Percentiles rank a stretch among this genome's conserved stretches.
Evolutionary conservation across 2,113 vertebrate species (phyloP).

Genomic region (Heteronetta atricapilla): DNA sequence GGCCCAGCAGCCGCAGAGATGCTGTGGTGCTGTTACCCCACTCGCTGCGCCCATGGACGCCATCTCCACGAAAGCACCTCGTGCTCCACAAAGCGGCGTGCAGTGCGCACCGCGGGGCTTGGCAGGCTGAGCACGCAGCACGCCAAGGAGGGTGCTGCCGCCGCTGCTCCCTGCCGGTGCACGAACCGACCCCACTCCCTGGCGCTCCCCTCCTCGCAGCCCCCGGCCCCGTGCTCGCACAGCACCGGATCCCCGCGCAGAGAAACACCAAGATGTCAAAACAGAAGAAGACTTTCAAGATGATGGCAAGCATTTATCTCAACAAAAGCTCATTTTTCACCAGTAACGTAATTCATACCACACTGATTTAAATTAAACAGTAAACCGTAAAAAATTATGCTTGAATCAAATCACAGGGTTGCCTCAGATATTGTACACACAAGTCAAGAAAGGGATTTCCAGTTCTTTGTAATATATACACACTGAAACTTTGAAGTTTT

Average conservation of each 20-base stretch:
- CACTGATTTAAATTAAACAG: conserved; percentile 37
- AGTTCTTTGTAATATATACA: neutral
- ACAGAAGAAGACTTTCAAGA: neutral
- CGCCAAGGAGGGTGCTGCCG: neutral
- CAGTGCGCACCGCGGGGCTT: too few species aligned
- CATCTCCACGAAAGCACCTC: too few species aligned
- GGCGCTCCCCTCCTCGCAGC: fast-evolving
- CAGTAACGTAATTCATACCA: neutral
- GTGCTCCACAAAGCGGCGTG: too few species aligned
- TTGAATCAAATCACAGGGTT: neutral
- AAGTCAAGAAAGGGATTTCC: neutral
- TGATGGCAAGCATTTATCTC: neutral
- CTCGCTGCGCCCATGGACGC: too few species aligned
- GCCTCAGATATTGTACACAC: neutral
- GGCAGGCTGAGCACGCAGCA: neutral
- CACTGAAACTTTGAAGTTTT: neutral
- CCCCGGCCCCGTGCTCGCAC: neutral
- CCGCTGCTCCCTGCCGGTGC: fast-evolving
- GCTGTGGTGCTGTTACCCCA: too few species aligned
- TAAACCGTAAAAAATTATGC: neutral
- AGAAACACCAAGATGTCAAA: neutral
- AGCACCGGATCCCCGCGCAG: neutral
- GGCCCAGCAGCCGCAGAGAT: neutral
- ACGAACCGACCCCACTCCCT: neutral
- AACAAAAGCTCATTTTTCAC: conserved; percentile 7